Evolutionary conservation across 2,888 invertebrate genomes (phyloP), one percentile per base, ranked within the genome.

Genomic region (Punctoribates punctum): DNA sequence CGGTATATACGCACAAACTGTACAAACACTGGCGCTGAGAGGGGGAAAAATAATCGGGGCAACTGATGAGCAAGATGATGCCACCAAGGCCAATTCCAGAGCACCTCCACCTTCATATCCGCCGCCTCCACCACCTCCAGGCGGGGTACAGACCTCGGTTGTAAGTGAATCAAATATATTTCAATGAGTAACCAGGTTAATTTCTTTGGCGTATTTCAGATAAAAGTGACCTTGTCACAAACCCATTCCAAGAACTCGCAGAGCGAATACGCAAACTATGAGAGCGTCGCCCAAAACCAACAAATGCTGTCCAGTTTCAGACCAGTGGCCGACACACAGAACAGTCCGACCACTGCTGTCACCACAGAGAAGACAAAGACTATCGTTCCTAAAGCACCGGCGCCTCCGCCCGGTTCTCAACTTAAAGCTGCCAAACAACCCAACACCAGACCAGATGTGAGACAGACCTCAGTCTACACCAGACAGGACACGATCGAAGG

Each of bases 331-430:
- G 15, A 51, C n/a, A 38, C 60, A 38, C 46, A 51, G 42, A 48
- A 51, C 20, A 76, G 13, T 67, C 70, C 48, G 82, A 60, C 89
- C 89, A 75, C 90, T 89, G 25, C 87, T 88, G 88, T 88, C 81
- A 84, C 86, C 0, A 86, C 87, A 2, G 85, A 90, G 78, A 94
- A 94, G 54, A 96, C 95, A 85, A 93, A 94, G 65, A 95, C 94
- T 83, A 25, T 20, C 34, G 60, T 38, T 25, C 62, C 51, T 42
- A 72, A 62, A 62, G 73, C 57, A 29, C 76, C 46, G 34, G 67
- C 67, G 73, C 73, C 42, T 51, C 62, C 73, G 11, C 67, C 54
- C n/a, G 48, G 29, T 15, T 20, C 62, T 29, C 51, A 51, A 27
- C 38, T 73, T 29, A 48, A 54, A 42, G 25, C 42, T 3, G 73